Evolutionary conservation across 2,797 vertebrate species (phyloP).

Genomic region (Scomberomorus guttatus): DNA sequence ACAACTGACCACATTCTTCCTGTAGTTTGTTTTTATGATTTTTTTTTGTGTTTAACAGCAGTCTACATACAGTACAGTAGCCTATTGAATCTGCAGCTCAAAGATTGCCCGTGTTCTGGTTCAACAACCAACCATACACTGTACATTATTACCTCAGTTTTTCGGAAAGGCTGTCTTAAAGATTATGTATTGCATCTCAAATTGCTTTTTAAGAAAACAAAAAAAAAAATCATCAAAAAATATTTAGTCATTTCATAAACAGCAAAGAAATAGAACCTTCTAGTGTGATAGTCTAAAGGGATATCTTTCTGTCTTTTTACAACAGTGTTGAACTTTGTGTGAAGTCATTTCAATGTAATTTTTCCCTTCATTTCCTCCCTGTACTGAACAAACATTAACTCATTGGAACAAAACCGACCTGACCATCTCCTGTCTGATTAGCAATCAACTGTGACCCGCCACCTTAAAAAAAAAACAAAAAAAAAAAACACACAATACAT

Average conservation of each 20-base stretch:
- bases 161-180: slow-evolving; percentile 72
- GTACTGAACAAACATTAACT: slow-evolving; percentile 70
- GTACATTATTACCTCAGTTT: slow-evolving; percentile 75
- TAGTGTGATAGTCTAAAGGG: slow-evolving; percentile 81
- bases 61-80: slow-evolving; percentile 76
- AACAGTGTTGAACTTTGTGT: slow-evolving; percentile 81
- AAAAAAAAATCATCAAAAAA: slow-evolving; percentile 63
- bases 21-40: slow-evolving; percentile 38
- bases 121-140: slow-evolving; percentile 61
- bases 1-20: slow-evolving; percentile 68
- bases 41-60: slow-evolving; percentile 62
- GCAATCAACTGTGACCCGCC: slow-evolving; percentile 72
- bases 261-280: slow-evolving; percentile 71
- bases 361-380: slow-evolving; percentile 81
- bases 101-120: slow-evolving; percentile 44
- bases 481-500: slow-evolving; percentile 76
- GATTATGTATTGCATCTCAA: slow-evolving; percentile 87
- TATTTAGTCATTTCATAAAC: slow-evolving; percentile 63
- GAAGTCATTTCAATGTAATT: slow-evolving; percentile 57
- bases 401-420: slow-evolving; percentile 51
- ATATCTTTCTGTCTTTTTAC: slow-evolving; percentile 67
- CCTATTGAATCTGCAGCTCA: slow-evolving; percentile 64
- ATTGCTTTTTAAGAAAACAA: slow-evolving; percentile 80
- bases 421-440: slow-evolving; percentile 64
- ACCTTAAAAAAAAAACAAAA: slow-evolving; percentile 48